A percentile compares a stretch with the other conserved stretches of the same genome.
Evolutionary conservation across 2,113 vertebrate genomes (phyloP).

Genomic region (Eira barbara): DNA sequence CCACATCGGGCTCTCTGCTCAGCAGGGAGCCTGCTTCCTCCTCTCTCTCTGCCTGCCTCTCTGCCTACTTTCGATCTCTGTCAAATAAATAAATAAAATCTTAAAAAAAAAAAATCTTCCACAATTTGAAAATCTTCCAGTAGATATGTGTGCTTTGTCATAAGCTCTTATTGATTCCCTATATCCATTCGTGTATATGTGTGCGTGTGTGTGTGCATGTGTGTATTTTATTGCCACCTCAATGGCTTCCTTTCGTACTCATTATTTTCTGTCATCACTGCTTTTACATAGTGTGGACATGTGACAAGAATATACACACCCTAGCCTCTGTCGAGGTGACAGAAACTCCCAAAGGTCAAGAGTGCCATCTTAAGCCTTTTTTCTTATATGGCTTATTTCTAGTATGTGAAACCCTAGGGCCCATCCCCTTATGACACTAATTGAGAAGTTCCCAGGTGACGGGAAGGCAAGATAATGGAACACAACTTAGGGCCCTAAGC

Average conservation of each 20-base stretch:
- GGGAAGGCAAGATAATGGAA: background rate
- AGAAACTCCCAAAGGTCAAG: background rate
- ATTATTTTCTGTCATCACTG: conserved; percentile 61
- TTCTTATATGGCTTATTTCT: background rate
- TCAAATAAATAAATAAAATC: too few species aligned
- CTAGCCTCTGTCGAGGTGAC: background rate
- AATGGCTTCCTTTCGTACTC: conserved; percentile 23
- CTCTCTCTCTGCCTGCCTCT: too few species aligned
- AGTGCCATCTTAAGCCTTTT: background rate
- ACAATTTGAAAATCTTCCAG: background rate
- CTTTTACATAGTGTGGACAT: conserved; percentile 22
- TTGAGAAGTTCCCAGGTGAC: background rate
- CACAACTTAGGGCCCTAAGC: background rate
- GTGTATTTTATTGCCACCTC: background rate
- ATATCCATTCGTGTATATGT: background rate
- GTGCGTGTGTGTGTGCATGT: background rate
- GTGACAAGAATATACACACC: background rate
- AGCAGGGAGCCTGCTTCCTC: too few species aligned
- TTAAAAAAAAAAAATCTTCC: background rate
- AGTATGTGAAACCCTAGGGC: background rate
- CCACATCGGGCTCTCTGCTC: too few species aligned
- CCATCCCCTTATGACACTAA: background rate
- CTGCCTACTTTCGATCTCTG: too few species aligned
- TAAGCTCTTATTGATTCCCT: background rate
- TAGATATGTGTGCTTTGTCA: background rate